Conservation (phyloP, 2,888 invertebrate genomes). For the Druceiella hillmani region DNA sequence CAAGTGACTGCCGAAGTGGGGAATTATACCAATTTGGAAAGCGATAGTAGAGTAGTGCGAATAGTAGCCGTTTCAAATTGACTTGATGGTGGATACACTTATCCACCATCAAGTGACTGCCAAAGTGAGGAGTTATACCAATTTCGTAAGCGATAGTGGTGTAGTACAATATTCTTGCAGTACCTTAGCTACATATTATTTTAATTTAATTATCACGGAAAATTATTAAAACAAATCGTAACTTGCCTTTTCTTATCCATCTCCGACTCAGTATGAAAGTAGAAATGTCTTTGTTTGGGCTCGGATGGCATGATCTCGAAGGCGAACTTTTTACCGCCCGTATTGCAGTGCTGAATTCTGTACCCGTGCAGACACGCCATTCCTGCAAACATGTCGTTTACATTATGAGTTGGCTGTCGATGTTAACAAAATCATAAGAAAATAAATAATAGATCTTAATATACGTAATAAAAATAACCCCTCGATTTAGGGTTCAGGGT, state of each 20-base stretch:
- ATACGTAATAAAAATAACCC: constrained; percentile 2
- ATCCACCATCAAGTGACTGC: too few species aligned
- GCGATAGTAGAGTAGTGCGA: neutral
- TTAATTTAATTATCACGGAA: neutral
- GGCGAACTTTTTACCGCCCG: constrained; percentile 85
- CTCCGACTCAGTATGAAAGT: constrained; percentile 90
- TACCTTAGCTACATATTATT: too few species aligned
- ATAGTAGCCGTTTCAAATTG: neutral
- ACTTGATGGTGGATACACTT: neutral
- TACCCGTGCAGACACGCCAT: constrained; percentile 94
- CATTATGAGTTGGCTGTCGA: too few species aligned
- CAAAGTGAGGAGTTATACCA: too few species aligned
- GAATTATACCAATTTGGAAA: too few species aligned
- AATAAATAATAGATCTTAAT: constrained; percentile 16
- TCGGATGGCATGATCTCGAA: constrained; percentile 90
- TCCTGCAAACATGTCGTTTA: constrained; percentile 54
- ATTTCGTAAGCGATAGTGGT: too few species aligned
- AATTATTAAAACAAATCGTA: too few species aligned
- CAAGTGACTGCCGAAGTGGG: too few species aligned
- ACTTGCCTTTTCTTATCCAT: constrained; percentile 87
- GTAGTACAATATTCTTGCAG: too few species aligned
- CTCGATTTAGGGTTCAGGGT: neutral
- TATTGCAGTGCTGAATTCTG: constrained; percentile 76
- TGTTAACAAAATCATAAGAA: too few species aligned
- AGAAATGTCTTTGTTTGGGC: constrained; percentile 79